These are phyloP conservation scores for Meghimatium bilineatum DNA, from an alignment of 2,888 invertebrate genomes.

Conservation along the genomic window DNA sequence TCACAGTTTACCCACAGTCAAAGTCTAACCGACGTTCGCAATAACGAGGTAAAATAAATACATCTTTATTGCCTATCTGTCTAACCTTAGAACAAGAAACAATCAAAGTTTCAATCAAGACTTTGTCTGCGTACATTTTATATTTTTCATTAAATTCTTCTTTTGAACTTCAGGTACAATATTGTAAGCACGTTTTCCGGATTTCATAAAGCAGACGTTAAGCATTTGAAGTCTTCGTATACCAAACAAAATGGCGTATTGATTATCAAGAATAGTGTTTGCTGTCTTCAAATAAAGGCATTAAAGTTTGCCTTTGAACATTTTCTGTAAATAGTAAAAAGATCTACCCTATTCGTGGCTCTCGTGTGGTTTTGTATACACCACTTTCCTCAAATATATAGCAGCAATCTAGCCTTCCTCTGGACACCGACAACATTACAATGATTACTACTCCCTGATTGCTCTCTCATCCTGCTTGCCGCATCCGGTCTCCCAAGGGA, in stretches of 20 bases:
- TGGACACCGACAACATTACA: constrained; percentile 20
- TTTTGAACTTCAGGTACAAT: background rate
- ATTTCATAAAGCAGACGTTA: background rate
- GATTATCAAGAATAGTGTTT: background rate
- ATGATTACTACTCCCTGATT: constrained; percentile 27
- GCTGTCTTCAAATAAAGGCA: background rate
- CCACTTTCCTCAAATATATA: constrained; percentile 18
- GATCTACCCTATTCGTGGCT: background rate
- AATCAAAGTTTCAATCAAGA: no score
- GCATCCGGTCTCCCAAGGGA: constrained; percentile 21
- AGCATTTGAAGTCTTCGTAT: background rate
- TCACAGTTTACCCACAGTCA: no score
- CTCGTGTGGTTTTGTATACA: background rate
- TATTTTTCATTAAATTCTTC: background rate
- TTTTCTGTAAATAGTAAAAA: background rate
- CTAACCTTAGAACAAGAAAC: no score
- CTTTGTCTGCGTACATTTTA: background rate
- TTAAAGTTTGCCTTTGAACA: background rate
- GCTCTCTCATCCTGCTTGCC: constrained; percentile 22
- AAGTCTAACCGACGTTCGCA: no score
- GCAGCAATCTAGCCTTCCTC: background rate
- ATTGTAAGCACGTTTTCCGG: background rate
- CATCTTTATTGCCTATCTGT: no score
- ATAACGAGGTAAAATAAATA: no score
- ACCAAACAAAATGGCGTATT: background rate